Percentiles rank a stretch among this genome's conserved stretches.
Evolutionary conservation across 2,797 vertebrate species (phyloP).

Genomic region (Pantherophis alleghaniensis): DNA sequence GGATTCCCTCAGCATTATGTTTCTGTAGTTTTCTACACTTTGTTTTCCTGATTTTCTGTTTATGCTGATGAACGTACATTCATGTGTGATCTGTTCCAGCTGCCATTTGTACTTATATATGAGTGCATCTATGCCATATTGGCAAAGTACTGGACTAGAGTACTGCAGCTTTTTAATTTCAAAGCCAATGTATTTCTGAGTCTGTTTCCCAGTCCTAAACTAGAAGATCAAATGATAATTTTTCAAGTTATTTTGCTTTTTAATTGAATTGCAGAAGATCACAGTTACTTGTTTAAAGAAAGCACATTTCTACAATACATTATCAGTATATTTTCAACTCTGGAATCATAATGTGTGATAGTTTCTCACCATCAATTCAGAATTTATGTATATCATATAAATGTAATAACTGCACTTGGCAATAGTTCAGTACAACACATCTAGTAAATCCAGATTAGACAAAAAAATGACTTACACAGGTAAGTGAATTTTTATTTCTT

Average conservation of each 20-base stretch:
- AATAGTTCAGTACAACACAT: no score
- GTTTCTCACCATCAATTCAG: conserved; percentile 26
- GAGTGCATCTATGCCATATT: background rate
- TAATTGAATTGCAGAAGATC: conserved; percentile 19
- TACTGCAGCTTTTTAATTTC: background rate
- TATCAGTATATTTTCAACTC: conserved; percentile 29
- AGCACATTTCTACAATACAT: conserved; percentile 39
- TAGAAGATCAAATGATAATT: conserved; percentile 10
- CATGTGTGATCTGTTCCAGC: background rate
- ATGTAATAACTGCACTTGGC: background rate
- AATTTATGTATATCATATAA: conserved; percentile 24
- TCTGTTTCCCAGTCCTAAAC: background rate
- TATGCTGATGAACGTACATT: background rate
- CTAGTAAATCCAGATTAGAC: background rate
- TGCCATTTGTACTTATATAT: background rate
- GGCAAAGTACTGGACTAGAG: background rate
- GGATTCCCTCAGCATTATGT: background rate
- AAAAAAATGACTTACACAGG: background rate
- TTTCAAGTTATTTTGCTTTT: conserved; percentile 25
- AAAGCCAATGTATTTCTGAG: background rate
- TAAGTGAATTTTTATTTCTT: conserved; percentile 15
- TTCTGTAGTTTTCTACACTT: background rate
- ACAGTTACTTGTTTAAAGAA: background rate
- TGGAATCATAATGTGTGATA: conserved; percentile 35
- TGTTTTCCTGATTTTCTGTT: background rate